Base-by-base conservation (phyloP, 2,888 invertebrate genomes). In the Apeira syringaria region DNA sequence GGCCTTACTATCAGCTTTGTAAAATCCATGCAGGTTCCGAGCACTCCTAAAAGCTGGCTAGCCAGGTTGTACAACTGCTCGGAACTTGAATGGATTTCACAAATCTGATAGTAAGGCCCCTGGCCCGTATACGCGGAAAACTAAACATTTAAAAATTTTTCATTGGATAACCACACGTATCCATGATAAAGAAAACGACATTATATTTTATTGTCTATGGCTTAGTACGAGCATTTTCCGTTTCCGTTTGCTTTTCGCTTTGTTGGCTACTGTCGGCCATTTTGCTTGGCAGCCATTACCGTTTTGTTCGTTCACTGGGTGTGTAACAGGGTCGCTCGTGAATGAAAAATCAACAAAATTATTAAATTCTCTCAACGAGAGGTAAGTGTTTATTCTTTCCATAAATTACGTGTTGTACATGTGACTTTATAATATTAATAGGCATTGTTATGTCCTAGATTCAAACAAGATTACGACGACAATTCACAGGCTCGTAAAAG, bases 281-380 rank as follows among this genome's bases (percentile, higher is more conserved):
- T 7, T 20, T 22, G 7, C 1, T 10, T 9, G 68, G 68, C 69
- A 37, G 80, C 88, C 91, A 91, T 91, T 91, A 89, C 84, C 86
- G 91, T 91, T 90, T 92, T 92, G 92, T 92, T 92, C 92, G 88
- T 91, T 91, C 91, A 88, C 90, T 91, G 89, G 88, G 89, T 86
- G 80, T 82, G 85, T 68, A 68, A 65, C 44, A 73, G 73, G 71
- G 73, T 72, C 70, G 66, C 62, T 58, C 61, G 80, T 79, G 80
- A 78, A 87, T 86, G 86, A 78, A 52, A 79, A 75, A 71, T 59
- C 60, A 61, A 59, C 61, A 65, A 67, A 65, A 59, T 68, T 69
- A 72, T 64, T 56, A 80, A 79, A 88, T 80, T 87, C 89, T 89
- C 89, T 65, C 66, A 69, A 51, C 67, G 89, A 88, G 90, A 89